These are phyloP conservation scores for Ruditapes philippinarum DNA, from an alignment of 1,140 invertebrate species.

Conservation along the genomic window DNA sequence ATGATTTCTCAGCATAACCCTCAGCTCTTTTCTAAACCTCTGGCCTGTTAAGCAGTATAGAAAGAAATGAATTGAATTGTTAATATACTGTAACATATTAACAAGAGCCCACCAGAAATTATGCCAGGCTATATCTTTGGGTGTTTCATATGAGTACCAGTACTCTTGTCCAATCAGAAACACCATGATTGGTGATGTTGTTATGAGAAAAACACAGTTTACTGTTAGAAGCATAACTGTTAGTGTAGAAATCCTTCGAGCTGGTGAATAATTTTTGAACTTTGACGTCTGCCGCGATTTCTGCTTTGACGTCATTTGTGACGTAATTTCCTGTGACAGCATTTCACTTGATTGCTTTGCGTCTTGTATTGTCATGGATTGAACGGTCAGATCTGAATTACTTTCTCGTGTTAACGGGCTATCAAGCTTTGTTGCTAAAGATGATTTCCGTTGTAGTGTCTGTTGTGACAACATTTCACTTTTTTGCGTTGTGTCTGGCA, in stretches of 20 bases:
- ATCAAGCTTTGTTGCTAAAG: neutral
- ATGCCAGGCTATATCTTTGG: conserved; percentile 59
- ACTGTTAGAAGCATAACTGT: conserved; percentile 80
- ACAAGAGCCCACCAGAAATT: conserved; percentile 79
- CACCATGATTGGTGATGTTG: conserved; percentile 77
- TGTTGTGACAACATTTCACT: neutral
- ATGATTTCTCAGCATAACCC: neutral
- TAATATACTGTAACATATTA: conserved; percentile 82
- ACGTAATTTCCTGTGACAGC: neutral
- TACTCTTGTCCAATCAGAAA: conserved; percentile 78
- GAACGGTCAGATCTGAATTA: neutral
- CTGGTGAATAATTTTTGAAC: neutral
- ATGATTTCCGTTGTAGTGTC: neutral
- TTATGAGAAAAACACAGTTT: conserved; percentile 77
- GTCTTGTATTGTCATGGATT: neutral
- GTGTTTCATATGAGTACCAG: conserved; percentile 56
- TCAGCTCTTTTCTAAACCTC: conserved; percentile 78
- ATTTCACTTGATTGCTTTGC: neutral
- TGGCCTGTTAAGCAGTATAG: conserved; percentile 82
- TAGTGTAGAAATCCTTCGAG: conserved; percentile 64
- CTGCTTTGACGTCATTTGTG: neutral
- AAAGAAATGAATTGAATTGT: conserved; percentile 84
- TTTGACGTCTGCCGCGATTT: neutral
- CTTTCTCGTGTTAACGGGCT: neutral
- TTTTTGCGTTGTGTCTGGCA: neutral